Evolutionary conservation across 2,888 invertebrate genomes (phyloP), one percentile per base, ranked within the genome.

Genomic region (Euphydryas editha): DNA sequence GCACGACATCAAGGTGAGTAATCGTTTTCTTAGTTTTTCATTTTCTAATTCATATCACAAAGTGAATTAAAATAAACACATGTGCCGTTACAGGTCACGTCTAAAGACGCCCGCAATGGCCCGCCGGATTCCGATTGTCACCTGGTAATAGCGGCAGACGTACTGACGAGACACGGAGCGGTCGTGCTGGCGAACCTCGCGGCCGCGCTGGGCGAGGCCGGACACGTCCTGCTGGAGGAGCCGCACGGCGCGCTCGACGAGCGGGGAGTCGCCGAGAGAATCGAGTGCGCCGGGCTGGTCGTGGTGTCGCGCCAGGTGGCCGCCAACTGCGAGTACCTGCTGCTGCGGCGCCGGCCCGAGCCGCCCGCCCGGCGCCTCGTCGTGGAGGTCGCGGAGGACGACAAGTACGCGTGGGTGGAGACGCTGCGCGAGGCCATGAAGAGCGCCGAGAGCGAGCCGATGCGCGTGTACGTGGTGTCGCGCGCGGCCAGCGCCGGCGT

Each of bases 401-500:
- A 94, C 78, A 15, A 71, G 30, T 97, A 95, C 86, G 84, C 84
- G 1, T 99, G 98, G 98, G 95, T 99, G 57, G 96, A 97, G 57
- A 88, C 93, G 11, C 88, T 99, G 44, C 98, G 98, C 84, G 93
- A 93, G 0, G 95, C 96, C 0, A 81, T 99, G 83, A 94, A 94
- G 70, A 94, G 94, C 67, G 93, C 95, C 59, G 94, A 95, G 79
- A 83, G 85, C 24, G 94, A 94, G 67, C 93, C 90, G 37, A 83
- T 92, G 71, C 95, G 95, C 75, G 93, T 97, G 64, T 94, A 95
- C 76, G 81, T 97, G 44, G 95, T 96, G 62, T 94, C 95, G 66
- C 95, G 95, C 51, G 94, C 95, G 76, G 93, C 95, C 67, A 83
- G 94, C 30, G 94, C 94, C 82, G 99, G 99, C 70, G 93, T 97